Base-by-base conservation (phyloP, 2,113 vertebrate genomes). In the Cololabis saira region DNA sequence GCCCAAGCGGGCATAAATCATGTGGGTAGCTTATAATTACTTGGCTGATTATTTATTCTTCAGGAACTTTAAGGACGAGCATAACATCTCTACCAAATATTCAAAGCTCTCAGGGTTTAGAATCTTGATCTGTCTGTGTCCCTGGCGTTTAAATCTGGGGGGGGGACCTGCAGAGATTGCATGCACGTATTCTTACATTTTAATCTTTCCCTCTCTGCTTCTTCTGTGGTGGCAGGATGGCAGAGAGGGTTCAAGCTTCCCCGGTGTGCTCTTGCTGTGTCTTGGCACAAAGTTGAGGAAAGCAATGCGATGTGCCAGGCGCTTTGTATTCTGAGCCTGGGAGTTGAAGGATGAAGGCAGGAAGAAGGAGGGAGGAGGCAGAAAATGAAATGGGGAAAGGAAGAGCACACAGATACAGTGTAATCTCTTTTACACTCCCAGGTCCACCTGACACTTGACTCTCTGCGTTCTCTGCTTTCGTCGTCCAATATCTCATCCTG, bases 241-340 rank as follows among this genome's bases (percentile, higher is more conserved):
- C 11, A 45, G 17, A 16, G 57, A 61, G 68, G 61, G 67, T 53
- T 69, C 22, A 42, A 63, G 75, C 78, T 49, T 37, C 44, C 13
- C 64, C 53, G 66, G 48, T 44, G 76, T 72, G 83, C 71, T 76
- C 67, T 59, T 27, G 67, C 77, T 52, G 70, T 30, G 71, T 78
- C 60, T 85, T 87, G 90, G 88, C 84, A 76, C 74, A 0, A 3
- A 22, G 51, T 62, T 45, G 77, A 67, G 69, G 69, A 55, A 61
- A 47, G 78, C 43, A 49, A 67, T 22, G 73, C 2, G 57, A 82
- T 18, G 59, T 83, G 85, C 89, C 87, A 88, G 82, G 44, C 63
- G 54, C 79, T 90, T 86, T 87, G 87, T 87, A 68, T 82, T 78
- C 85, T 53, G 73, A 83, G 79, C 78, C 68, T 64, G 81, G 59